A percentile compares a stretch with the other conserved stretches of the same genome.
Conservation (phyloP, 2,113 vertebrate genomes). For the Tragelaphus buxtoni region DNA sequence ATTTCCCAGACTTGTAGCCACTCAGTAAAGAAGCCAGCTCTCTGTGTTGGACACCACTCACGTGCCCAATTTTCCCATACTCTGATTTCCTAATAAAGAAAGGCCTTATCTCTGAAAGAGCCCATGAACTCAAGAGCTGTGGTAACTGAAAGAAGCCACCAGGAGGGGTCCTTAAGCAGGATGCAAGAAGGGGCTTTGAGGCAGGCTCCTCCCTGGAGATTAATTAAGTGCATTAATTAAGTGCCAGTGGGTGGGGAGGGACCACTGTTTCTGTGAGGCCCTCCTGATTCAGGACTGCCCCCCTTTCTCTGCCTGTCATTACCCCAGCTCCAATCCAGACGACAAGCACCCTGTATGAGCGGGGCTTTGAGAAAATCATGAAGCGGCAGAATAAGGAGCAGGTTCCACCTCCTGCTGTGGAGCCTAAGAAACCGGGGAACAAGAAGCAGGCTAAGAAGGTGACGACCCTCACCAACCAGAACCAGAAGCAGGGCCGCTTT, state of each 20-base stretch:
- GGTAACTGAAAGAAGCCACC: background rate
- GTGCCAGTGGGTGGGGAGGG: background rate
- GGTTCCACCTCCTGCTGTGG: constrained; percentile 84
- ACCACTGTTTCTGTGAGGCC: background rate
- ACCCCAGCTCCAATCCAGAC: constrained; percentile 81
- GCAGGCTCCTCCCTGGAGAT: background rate
- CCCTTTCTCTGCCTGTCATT: background rate
- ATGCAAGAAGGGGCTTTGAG: background rate
- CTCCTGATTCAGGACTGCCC: background rate
- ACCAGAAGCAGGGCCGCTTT: constrained; percentile 64
- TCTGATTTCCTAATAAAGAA: background rate
- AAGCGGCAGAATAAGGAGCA: constrained; percentile 95
- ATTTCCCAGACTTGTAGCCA: background rate
- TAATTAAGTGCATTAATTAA: background rate
- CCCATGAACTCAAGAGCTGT: background rate
- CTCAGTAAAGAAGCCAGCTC: background rate
- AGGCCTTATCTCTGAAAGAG: background rate
- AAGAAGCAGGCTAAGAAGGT: constrained; percentile 81
- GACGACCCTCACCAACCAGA: background rate
- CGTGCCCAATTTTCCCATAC: background rate
- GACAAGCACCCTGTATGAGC: constrained; percentile 85
- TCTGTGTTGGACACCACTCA: background rate
- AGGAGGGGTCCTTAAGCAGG: background rate
- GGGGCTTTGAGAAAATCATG: constrained; percentile 85
- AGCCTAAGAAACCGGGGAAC: constrained; percentile 78